Percentiles rank a stretch among this genome's conserved stretches.
phyloP scores from a whole-genome alignment of 2,797 vertebrate species.

The Lophius americanus region DNA sequence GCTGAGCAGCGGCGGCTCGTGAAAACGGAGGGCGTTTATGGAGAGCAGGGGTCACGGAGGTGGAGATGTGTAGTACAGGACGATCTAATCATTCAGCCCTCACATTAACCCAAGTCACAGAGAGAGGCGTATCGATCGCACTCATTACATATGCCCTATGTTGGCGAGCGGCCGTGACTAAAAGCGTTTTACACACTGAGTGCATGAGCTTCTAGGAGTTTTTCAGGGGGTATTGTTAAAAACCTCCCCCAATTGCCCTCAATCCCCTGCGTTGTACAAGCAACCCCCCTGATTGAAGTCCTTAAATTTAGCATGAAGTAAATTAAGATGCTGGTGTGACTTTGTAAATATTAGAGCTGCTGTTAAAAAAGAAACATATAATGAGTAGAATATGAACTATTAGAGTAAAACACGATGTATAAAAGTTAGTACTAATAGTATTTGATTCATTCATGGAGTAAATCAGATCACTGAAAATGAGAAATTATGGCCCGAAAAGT shows the following conservation, averaged over 20 bases:
- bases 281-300: no score
- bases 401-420: no score
- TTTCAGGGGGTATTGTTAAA: conserved; percentile 43
- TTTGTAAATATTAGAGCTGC: no score
- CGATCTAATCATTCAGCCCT: conserved; percentile 63
- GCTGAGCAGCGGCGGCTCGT: conserved; percentile 43
- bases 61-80: conserved; percentile 53
- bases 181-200: conserved; percentile 43
- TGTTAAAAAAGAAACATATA: no score
- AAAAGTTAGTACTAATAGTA: no score
- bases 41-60: conserved; percentile 33
- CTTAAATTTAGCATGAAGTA: no score
- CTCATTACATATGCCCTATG: conserved; percentile 30
- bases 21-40: conserved; percentile 35
- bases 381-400: no score
- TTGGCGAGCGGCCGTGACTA: conserved; percentile 41
- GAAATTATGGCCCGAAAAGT: no score
- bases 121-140: conserved; percentile 56
- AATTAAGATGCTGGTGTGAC: no score
- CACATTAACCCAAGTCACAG: conserved; percentile 59
- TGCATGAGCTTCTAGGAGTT: conserved; percentile 8
- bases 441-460: no score
- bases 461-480: no score
- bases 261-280: conserved; percentile 51
- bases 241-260: conserved; percentile 30